Evolutionary conservation across 2,797 vertebrate species (phyloP), one percentile per base, ranked within the genome.

Genomic region (Microtus californicus): DNA sequence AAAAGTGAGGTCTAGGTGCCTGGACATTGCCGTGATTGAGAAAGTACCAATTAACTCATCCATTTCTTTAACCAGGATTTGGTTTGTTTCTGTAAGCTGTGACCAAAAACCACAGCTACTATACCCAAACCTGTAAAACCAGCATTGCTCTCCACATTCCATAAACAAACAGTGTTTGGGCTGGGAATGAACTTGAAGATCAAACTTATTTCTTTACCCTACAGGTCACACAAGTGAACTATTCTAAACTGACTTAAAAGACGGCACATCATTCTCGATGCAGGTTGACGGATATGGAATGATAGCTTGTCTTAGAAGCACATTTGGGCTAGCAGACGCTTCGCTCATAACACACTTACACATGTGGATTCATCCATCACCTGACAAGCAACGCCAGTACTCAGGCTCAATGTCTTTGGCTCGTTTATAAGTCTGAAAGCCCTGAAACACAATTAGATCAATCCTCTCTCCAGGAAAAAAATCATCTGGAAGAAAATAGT

Each of bases 401-500:
- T 2, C 37, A 1, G 48, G 45, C 40, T 74, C 82, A 59, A 29
- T 40, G 48, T 89, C 40, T 40, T 80, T 43, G 45, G 73, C 61
- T 87, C 74, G 2, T 27, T 65, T 29, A 19, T 12, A 59, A 71
- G 15, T 63, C 6, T 73, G 61, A 15, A 37, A 92, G 45, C 59
- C 51, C 67, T 93, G 45, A 34, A 93, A 37, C 14, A 14, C 93
- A 86, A 78, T 91, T 85, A 94, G 76, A 93, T 59, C 29, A 92
- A 92, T 61, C 48, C 27, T 79, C 61, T 45, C 61, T 88, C 73
- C 67, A 69, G 67, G 81, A 51, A 25, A 93, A 93, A 91, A 56
- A 48, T 69, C 23, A 11, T 23, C 63, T 40, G 79, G 40, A 83
- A 56, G 34, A 6, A 9, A 56, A 29, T 17, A 27, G 45, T 40